Percentiles rank a stretch among this genome's conserved stretches.
phyloP scores from a whole-genome alignment of 2,797 vertebrate species.

The Coracias cyanogaster region DNA sequence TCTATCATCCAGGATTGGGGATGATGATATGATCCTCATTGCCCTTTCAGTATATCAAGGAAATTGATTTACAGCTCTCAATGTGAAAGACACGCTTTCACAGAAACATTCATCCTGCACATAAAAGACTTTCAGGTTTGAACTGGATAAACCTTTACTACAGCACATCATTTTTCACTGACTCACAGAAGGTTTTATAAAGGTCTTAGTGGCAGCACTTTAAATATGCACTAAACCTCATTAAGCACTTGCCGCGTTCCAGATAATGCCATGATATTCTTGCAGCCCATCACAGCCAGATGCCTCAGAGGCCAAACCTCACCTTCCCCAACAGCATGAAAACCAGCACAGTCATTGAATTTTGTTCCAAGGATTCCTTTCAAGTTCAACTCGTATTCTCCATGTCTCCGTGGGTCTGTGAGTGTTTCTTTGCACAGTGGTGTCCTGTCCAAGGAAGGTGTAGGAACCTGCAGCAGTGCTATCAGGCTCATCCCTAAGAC shows the following conservation, averaged over 20 bases:
- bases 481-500: not conserved
- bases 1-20: not conserved
- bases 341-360: not conserved
- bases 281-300: not conserved
- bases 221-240: not conserved
- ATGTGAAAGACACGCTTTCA: not conserved
- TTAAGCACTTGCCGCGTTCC: not conserved
- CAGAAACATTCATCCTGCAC: not conserved
- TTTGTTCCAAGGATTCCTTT: not conserved
- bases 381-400: not conserved
- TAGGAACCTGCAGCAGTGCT: not conserved
- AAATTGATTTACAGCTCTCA: not conserved
- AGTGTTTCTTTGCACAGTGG: not conserved
- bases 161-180: not conserved
- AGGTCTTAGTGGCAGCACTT: not conserved
- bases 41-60: not conserved
- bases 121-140: not conserved
- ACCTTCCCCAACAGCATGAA: not conserved
- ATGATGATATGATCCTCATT: not conserved
- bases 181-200: not conserved
- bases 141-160: not conserved
- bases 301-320: not conserved
- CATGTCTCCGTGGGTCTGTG: not conserved
- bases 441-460: rapidly evolving
- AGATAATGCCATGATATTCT: not conserved